Conservation (phyloP, 2,888 invertebrate species). For the Anorthoa munda region DNA sequence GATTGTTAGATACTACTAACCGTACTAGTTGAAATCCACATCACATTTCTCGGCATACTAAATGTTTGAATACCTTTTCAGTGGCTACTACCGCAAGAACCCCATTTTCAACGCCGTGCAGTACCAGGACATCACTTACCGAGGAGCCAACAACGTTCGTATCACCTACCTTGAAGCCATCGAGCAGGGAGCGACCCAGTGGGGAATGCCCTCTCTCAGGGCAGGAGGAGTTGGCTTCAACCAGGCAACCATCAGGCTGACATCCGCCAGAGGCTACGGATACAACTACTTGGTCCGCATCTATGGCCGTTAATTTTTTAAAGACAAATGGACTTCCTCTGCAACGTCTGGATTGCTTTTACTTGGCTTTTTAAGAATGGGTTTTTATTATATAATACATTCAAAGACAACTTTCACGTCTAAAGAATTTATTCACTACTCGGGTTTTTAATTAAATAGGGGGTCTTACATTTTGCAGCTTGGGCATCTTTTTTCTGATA, state of each 20-base stretch:
- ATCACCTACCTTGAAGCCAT: conserved; percentile 76
- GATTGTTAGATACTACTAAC: too few species aligned
- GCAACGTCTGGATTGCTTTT: neutral
- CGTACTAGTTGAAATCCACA: neutral
- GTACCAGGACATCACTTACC: conserved; percentile 79
- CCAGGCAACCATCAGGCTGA: conserved; percentile 78
- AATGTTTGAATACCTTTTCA: neutral
- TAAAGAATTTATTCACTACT: too few species aligned
- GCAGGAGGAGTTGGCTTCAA: conserved; percentile 74
- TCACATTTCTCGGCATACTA: too few species aligned
- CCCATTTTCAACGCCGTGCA: conserved; percentile 75
- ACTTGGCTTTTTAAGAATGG: too few species aligned
- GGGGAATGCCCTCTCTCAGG: conserved; percentile 72
- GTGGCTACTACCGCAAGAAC: conserved; percentile 64
- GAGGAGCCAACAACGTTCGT: conserved; percentile 74
- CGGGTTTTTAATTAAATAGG: too few species aligned
- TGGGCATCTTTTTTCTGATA: too few species aligned
- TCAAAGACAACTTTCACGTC: too few species aligned
- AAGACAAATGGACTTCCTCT: neutral
- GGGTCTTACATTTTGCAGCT: too few species aligned
- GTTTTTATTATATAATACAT: too few species aligned
- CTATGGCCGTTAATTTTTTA: conserved; percentile 76
- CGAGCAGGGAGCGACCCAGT: conserved; percentile 80
- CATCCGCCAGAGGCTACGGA: conserved; percentile 77
- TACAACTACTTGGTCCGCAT: conserved; percentile 81